phyloP scores from a whole-genome alignment of 2,888 invertebrate species.

The Schrankia costaestrigalis region DNA sequence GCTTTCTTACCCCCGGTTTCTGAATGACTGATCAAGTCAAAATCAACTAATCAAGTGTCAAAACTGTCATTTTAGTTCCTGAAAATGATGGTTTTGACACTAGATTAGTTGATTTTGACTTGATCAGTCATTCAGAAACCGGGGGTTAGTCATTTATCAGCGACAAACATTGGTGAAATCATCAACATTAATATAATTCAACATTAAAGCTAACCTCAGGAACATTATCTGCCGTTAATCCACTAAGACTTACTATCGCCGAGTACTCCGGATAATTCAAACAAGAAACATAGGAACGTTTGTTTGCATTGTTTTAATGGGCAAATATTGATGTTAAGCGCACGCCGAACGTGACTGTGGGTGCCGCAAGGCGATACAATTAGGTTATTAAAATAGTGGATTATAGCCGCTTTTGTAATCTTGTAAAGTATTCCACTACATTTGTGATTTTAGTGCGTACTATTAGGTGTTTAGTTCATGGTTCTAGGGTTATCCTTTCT shows the following conservation, averaged over 20 bases:
- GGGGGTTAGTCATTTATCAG: no score
- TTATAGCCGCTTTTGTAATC: conserved; percentile 8
- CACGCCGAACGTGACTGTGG: conserved; percentile 38
- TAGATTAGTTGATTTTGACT: no score
- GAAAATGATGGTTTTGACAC: no score
- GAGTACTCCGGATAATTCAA: conserved; percentile 37
- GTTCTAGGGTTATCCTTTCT: no score
- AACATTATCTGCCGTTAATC: conserved; percentile 21
- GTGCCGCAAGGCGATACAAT: conserved; percentile 24
- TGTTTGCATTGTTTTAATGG: conserved; percentile 52
- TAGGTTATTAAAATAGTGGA: conserved; percentile 13
- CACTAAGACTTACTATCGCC: conserved; percentile 20
- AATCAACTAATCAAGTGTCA: no score
- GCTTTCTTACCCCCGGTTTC: no score
- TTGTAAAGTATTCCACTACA: conserved; percentile 11
- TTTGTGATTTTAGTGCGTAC: not conserved
- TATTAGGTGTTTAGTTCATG: no score
- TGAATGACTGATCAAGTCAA: no score
- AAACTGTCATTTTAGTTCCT: no score
- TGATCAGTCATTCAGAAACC: no score
- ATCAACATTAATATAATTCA: conserved; percentile 8
- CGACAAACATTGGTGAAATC: no score
- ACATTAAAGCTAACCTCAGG: conserved; percentile 11
- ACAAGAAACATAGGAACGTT: conserved; percentile 41
- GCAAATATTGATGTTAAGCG: conserved; percentile 47